These are phyloP conservation scores for Prionailurus viverrinus DNA, from an alignment of 2,113 vertebrate genomes.

Conservation along the genomic window DNA sequence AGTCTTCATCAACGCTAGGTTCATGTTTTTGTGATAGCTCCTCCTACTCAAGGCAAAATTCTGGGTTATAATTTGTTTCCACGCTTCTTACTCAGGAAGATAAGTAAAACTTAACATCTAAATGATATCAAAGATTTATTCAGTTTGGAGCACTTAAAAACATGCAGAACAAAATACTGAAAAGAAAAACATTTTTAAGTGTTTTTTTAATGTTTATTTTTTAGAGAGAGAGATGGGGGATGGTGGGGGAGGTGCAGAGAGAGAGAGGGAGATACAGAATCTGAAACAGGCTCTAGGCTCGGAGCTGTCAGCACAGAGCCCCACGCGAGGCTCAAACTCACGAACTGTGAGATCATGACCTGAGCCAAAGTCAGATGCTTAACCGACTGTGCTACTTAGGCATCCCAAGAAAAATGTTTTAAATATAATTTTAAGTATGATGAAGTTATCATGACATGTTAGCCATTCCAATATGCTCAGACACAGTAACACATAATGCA, in stretches of 20 bases:
- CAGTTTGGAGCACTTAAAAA: constrained; percentile 65
- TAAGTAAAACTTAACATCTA: constrained; percentile 49
- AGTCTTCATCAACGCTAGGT: constrained; percentile 72
- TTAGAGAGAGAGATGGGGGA: too few relatives aligned
- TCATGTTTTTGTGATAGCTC: constrained; percentile 87
- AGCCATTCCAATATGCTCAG: neutral
- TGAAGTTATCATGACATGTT: neutral
- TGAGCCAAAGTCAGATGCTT: too few relatives aligned
- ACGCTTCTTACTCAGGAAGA: constrained; percentile 35
- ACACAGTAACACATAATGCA: neutral
- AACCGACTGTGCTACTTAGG: too few relatives aligned
- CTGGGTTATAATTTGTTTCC: constrained; percentile 68
- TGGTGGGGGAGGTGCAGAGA: too few relatives aligned
- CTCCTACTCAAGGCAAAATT: constrained; percentile 86
- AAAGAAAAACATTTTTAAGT: neutral
- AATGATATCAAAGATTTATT: constrained; percentile 37
- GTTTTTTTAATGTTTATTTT: too few relatives aligned
- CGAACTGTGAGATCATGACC: too few relatives aligned
- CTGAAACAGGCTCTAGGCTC: too few relatives aligned
- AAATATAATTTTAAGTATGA: constrained; percentile 30
- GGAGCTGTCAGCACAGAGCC: too few relatives aligned
- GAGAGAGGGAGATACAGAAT: too few relatives aligned
- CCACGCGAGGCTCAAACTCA: too few relatives aligned
- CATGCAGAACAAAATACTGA: constrained; percentile 12
- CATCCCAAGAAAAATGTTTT: neutral